Base-by-base conservation (phyloP, 2,888 invertebrate species). In the Metalampra italica region DNA sequence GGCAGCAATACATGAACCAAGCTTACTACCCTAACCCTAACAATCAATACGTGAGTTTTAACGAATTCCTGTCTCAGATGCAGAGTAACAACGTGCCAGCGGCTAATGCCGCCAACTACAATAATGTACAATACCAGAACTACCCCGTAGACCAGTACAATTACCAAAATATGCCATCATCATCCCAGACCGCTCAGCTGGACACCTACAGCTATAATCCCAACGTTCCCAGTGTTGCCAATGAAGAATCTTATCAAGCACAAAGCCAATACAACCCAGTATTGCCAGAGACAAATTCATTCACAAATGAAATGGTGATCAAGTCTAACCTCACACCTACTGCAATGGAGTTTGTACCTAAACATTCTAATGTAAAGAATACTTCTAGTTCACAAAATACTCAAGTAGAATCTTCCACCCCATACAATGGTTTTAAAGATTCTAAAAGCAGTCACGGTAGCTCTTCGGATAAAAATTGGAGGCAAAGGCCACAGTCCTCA, bases 321-420 rank as follows among this genome's bases (percentile, higher is more conserved):
- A 83, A 82, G 57, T 91, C 92, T 36, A 91, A 88, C 59, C 76
- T 92, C 39, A 91, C 91, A 49, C 78, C 91, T 11, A 91, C 90
- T 41, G 92, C 92, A 14, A 87, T 78, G 52, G 92, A 92, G 72
- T 92, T 92, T 82, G 83, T 91, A 56, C 91, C 92, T 50, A 91
- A 89, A 70, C 61, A 65, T 58, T 63, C 71, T 43, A 51, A 62
- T 36, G 55, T 61, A 45, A 70, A 62, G 56, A 62, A 68, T 56
- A 62, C 72, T 47, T 58, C 62, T 46, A 75, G 71, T 57, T 64
- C 50, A 53, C 70, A 68, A 47, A 68, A 70, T 60, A 61, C 69
- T 60, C 51, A 53, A 49, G 64, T 71, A 56, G 79, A 78, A 54
- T 47, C 65, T 56, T 62, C 66, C 15, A 56, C 52, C 53, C 57